A percentile compares a stretch with the other conserved stretches of the same genome.
Conservation (phyloP, 2,888 invertebrate species). For the Lasius platythorax region DNA sequence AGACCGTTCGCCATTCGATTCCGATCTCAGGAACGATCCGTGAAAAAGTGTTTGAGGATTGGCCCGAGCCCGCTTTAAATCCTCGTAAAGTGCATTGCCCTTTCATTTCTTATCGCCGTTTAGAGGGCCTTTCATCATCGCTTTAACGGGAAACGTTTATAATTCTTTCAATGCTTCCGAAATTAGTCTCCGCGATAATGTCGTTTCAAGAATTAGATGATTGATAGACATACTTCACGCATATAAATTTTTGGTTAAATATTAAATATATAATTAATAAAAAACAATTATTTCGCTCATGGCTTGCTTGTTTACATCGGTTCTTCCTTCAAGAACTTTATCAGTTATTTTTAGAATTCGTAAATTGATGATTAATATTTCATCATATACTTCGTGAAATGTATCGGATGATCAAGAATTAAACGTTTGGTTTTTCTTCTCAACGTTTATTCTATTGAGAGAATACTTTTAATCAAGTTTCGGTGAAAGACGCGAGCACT, state of each 20-base stretch:
- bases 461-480: constrained; percentile 39
- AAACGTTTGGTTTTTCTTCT: neutral
- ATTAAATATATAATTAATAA: neutral
- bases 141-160: neutral
- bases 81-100: constrained; percentile 30
- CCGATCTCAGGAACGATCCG: constrained; percentile 1
- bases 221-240: neutral
- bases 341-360: constrained; percentile 5
- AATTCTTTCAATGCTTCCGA: neutral
- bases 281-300: neutral
- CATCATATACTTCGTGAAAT: too few species aligned
- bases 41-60: constrained; percentile 32
- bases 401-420: constrained; percentile 12
- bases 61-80: neutral
- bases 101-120: constrained; percentile 1
- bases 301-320: neutral
- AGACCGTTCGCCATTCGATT: constrained; percentile 33
- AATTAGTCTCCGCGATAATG: neutral
- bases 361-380: neutral
- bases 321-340: neutral
- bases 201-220: neutral
- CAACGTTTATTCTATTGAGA: neutral
- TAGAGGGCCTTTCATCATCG: neutral
- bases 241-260: neutral
- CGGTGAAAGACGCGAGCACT: constrained; percentile 18